Base-by-base conservation (phyloP, 2,888 invertebrate genomes). In the Xestia c-nigrum region DNA sequence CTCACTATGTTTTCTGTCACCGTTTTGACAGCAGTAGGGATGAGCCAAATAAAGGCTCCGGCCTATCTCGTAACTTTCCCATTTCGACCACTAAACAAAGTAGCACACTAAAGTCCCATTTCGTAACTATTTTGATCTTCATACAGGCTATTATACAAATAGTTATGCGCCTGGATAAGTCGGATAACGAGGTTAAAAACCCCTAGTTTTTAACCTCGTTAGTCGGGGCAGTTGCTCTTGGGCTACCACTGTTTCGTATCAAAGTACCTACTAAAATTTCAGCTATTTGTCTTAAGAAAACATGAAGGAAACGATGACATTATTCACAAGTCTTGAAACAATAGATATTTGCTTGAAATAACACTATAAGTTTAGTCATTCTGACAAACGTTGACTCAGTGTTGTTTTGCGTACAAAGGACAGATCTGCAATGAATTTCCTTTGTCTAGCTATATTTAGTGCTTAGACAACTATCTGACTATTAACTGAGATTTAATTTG, bases 341-440 rank as follows among this genome's bases (percentile, higher is more conserved):
- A 66, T 66, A 66, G 52, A 40, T 40, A 66, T 74, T 81, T 40
- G 66, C 31, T 16, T 81, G 3, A 67, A 72, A 55, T 63, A 61
- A 61, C 47, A n/a, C 19, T 65, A 59, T 14, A 47, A 63, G n/a
- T 47, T 47, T 9, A 71, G 72, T 80, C 1, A 57, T 63, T 61
- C 57, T 57, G 50, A 81, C 66, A 67, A 75, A 31, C 14, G 24
- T 1, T 63, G 61, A 74, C 1, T 81, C 81, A 78, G 65, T n/a
- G 12, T 72, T 21, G n/a, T 61, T 52, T 55, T 47, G 52, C 31
- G 46, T n/a, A 81, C 74, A 52, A 81, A 52, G 38, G 24, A 19
- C 38, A 40, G 5, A 38, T 19, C 16, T 71, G 46, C n/a, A 46
- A 6, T 72, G 31, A 14, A 55, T 47, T 80, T 47, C 63, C 55